These are phyloP conservation scores for Cantharis nigra DNA, from an alignment of 2,888 invertebrate species.

Conservation along the genomic window DNA sequence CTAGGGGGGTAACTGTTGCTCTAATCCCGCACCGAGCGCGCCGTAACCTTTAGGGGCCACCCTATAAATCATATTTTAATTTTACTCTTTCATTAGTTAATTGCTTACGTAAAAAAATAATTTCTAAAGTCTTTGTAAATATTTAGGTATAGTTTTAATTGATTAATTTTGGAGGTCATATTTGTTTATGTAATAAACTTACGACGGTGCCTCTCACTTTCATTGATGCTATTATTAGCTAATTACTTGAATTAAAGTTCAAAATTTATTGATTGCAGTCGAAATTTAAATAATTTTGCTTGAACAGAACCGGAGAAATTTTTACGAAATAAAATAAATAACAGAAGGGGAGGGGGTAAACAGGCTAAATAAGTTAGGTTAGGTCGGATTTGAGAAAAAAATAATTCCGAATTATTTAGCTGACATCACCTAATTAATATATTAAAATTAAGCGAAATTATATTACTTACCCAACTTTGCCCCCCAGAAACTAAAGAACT, in stretches of 20 bases:
- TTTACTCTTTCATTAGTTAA: not conserved
- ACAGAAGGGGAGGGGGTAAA: not conserved
- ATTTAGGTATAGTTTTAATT: not conserved
- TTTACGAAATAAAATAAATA: not conserved
- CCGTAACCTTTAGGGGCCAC: too few species aligned
- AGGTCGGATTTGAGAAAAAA: not conserved
- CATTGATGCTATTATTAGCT: not conserved
- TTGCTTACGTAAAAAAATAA: not conserved
- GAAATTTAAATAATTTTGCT: not conserved
- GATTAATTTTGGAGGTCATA: constrained; percentile 1
- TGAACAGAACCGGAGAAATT: too few species aligned
- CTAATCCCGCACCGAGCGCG: not conserved
- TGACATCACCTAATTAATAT: too few species aligned
- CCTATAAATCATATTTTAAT: not conserved
- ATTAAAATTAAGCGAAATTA: not conserved
- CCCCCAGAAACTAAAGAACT: not conserved
- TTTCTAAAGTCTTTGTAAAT: not conserved
- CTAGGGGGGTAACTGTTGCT: not conserved
- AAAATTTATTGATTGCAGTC: not conserved
- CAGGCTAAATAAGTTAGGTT: not conserved
- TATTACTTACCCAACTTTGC: not conserved
- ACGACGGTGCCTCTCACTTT: not conserved
- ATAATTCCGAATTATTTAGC: not conserved
- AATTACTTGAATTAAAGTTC: not conserved
- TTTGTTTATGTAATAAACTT: not conserved